These are phyloP conservation scores for Pheucticus melanocephalus DNA, from an alignment of 2,113 vertebrate species.

Conservation along the genomic window DNA sequence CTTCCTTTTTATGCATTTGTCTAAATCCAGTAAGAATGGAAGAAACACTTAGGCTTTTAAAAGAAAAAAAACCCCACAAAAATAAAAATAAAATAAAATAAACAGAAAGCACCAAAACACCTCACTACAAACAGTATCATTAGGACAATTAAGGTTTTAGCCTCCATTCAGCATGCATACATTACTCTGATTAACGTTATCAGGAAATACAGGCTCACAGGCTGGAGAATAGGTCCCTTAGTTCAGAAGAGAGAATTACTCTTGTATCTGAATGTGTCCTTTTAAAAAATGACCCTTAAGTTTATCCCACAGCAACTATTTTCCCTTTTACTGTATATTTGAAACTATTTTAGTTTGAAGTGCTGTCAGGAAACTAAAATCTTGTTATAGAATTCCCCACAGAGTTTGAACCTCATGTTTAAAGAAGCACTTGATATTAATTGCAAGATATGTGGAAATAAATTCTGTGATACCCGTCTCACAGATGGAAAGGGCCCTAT, in stretches of 20 bases:
- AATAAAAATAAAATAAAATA: not conserved
- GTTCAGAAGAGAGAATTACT: slow-evolving; percentile 21
- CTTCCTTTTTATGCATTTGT: not conserved
- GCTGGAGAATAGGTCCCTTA: slow-evolving; percentile 6
- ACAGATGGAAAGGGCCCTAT: not conserved
- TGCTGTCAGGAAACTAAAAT: slow-evolving; percentile 33
- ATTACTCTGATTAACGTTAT: slow-evolving; percentile 16
- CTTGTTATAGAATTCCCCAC: slow-evolving; percentile 36
- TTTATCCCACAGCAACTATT: slow-evolving; percentile 57
- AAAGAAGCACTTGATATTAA: slow-evolving; percentile 51
- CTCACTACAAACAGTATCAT: not conserved
- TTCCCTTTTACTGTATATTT: slow-evolving; percentile 24
- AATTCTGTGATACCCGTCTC: not conserved
- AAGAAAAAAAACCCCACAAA: accelerated
- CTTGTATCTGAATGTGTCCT: slow-evolving; percentile 20
- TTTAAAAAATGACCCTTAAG: slow-evolving; percentile 56
- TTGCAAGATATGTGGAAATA: slow-evolving; percentile 36
- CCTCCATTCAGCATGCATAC: not conserved
- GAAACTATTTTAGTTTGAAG: slow-evolving; percentile 39
- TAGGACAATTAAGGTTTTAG: not conserved
- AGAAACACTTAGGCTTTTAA: not conserved
- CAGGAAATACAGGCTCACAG: slow-evolving; percentile 9
- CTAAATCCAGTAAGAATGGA: not conserved
- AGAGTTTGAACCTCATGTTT: slow-evolving; percentile 17
- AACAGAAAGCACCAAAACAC: not conserved